These are phyloP conservation scores for Macrotus californicus DNA, from an alignment of 2,113 vertebrate species.

Conservation along the genomic window DNA sequence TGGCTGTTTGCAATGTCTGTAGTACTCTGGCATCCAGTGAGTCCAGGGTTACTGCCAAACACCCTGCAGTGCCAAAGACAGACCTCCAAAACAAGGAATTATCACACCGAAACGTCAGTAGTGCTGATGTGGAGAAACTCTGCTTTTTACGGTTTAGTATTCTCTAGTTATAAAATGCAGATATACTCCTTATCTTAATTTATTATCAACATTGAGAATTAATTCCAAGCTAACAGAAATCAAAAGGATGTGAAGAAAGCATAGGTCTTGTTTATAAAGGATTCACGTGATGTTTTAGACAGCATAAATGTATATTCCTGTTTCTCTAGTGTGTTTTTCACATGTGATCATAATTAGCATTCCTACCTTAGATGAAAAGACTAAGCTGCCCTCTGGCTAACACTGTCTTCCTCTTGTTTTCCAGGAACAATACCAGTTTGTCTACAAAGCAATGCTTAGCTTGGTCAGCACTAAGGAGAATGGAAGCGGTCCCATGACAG, in stretches of 20 bases:
- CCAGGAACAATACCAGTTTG: constrained; percentile 96
- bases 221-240: background rate
- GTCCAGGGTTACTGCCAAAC: background rate
- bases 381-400: background rate
- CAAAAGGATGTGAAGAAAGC: background rate
- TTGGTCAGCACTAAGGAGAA: constrained; percentile 92
- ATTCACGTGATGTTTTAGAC: background rate
- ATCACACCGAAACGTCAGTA: background rate
- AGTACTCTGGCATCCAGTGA: background rate
- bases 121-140: background rate
- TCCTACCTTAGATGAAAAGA: background rate
- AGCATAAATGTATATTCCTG: background rate
- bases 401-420: constrained; percentile 62
- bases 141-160: background rate
- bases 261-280: background rate
- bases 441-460: constrained; percentile 95
- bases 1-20: background rate
- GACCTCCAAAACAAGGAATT: background rate
- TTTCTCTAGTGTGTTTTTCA: background rate
- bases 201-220: background rate
- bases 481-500: constrained; percentile 81
- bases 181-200: background rate
- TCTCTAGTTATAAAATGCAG: background rate
- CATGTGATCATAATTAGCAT: background rate
- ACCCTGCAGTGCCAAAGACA: background rate